These are phyloP conservation scores for Pelodytes ibericus DNA, from an alignment of 2,797 vertebrate species.

Conservation along the genomic window DNA sequence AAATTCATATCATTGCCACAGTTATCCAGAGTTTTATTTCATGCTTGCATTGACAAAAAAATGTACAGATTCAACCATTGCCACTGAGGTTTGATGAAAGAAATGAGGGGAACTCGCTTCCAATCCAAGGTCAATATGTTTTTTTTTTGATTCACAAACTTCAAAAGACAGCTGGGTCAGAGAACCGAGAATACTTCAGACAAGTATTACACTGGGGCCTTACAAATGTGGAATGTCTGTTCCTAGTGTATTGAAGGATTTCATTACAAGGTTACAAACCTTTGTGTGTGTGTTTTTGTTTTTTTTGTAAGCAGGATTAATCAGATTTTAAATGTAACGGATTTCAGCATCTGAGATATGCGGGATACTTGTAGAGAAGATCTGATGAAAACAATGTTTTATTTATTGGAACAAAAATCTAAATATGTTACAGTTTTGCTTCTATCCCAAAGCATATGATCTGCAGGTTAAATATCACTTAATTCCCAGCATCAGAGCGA, in stretches of 20 bases:
- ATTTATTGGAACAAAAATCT: too few relatives aligned
- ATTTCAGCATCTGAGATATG: too few relatives aligned
- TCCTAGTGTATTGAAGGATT: neutral
- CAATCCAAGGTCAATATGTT: constrained; percentile 78
- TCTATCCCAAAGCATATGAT: too few relatives aligned
- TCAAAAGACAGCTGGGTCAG: neutral
- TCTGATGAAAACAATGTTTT: too few relatives aligned
- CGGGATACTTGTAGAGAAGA: too few relatives aligned
- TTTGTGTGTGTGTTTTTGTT: too few relatives aligned
- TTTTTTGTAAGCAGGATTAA: too few relatives aligned
- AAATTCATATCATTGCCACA: constrained; percentile 70
- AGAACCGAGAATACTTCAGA: neutral
- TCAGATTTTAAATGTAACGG: too few relatives aligned
- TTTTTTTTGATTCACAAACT: constrained; percentile 71
- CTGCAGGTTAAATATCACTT: too few relatives aligned
- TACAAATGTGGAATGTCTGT: neutral
- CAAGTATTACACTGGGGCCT: neutral
- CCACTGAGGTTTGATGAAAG: constrained; percentile 75
- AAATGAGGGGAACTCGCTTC: constrained; percentile 70
- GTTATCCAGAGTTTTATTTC: constrained; percentile 78
- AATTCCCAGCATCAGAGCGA: too few relatives aligned
- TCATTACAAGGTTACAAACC: neutral
- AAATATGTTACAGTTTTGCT: too few relatives aligned
- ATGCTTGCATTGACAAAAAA: constrained; percentile 72
- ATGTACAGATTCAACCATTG: constrained; percentile 75